These are phyloP conservation scores for Microplitis mediator DNA, from an alignment of 1,140 invertebrate species.

Conservation along the genomic window DNA sequence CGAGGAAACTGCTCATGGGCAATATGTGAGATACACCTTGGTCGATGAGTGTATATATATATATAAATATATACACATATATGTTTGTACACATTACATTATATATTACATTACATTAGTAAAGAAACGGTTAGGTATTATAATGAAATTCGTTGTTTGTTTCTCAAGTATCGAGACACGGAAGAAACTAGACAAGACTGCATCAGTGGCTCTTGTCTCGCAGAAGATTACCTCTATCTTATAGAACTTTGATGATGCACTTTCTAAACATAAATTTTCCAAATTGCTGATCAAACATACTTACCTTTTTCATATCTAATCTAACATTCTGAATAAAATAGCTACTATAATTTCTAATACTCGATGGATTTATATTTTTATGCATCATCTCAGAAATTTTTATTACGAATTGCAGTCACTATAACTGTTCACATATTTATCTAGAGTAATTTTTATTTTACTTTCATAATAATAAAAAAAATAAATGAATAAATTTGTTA, in stretches of 20 bases:
- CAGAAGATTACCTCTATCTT: slow-evolving; percentile 9
- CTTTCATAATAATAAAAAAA: no score
- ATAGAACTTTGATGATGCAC: neutral
- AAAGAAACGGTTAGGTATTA: slow-evolving; percentile 20
- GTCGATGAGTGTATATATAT: neutral
- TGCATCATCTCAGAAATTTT: neutral
- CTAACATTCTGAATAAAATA: neutral
- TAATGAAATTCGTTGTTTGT: slow-evolving; percentile 16
- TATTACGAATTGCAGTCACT: neutral
- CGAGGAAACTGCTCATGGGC: slow-evolving; percentile 41
- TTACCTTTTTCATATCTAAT: slow-evolving; percentile 16
- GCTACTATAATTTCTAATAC: neutral
- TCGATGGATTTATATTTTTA: neutral
- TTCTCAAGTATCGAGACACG: slow-evolving; percentile 1
- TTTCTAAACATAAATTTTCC: slow-evolving; percentile 19
- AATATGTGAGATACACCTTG: slow-evolving; percentile 5
- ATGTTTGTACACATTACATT: no score
- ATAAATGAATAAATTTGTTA: no score
- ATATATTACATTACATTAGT: neutral
- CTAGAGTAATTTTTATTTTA: no score
- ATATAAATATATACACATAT: neutral
- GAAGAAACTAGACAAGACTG: slow-evolving; percentile 1
- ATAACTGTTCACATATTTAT: no score
- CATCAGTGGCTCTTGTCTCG: neutral
- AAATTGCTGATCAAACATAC: slow-evolving; percentile 16